Percentiles rank a stretch among this genome's conserved stretches.
Conservation (phyloP, 2,888 invertebrate species). For the Pelosia muscerda region DNA sequence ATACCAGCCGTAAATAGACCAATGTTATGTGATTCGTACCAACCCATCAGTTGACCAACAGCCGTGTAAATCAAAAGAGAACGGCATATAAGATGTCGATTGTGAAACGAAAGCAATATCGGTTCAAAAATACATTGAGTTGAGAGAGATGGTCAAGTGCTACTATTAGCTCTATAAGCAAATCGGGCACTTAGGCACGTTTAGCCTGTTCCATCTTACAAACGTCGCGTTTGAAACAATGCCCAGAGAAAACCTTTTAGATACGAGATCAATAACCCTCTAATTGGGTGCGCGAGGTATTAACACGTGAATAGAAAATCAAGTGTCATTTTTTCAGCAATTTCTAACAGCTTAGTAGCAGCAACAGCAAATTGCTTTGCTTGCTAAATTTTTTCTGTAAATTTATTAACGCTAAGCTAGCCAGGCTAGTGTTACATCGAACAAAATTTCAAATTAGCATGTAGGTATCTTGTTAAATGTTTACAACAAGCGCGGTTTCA, state of each 20-base stretch:
- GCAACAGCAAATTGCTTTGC: too few relatives aligned
- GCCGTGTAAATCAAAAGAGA: constrained; percentile 49
- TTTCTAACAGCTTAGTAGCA: constrained; percentile 63
- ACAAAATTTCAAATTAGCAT: constrained; percentile 28
- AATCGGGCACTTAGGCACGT: constrained; percentile 78
- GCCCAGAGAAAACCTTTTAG: constrained; percentile 73
- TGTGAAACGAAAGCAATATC: constrained; percentile 69
- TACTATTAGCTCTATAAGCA: constrained; percentile 58
- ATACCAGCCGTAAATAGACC: constrained; percentile 32
- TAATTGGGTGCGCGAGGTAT: constrained; percentile 69
- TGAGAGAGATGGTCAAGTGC: constrained; percentile 52
- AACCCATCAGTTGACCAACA: constrained; percentile 44
- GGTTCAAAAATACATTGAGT: constrained; percentile 65
- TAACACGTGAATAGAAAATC: constrained; percentile 74
- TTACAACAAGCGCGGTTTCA: constrained; percentile 38
- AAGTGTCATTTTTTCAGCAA: constrained; percentile 67
- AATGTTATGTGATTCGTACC: constrained; percentile 33
- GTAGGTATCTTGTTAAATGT: constrained; percentile 26
- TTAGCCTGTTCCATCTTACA: constrained; percentile 65
- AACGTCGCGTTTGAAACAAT: constrained; percentile 75
- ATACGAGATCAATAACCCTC: constrained; percentile 78
- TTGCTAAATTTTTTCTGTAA: constrained; percentile 30
- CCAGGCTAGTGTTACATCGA: constrained; percentile 29
- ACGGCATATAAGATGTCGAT: constrained; percentile 59
- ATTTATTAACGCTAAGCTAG: constrained; percentile 47